Base-by-base conservation (phyloP, 1,140 invertebrate species). In the Acarapis woodi region DNA sequence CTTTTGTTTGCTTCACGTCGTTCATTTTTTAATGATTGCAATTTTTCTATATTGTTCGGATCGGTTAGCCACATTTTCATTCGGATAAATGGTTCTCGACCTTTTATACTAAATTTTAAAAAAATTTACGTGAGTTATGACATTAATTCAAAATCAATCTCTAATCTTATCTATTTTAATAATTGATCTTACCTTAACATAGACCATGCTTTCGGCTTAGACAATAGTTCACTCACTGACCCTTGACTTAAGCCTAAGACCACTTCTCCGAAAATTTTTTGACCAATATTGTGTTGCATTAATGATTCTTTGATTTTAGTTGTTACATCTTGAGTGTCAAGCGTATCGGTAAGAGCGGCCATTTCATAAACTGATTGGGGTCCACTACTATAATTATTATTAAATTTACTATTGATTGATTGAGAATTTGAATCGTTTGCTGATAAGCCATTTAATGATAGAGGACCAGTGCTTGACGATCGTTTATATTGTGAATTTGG, bases 71-170 rank as follows among this genome's bases (percentile, higher is more conserved):
- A 96, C 18, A 90, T 56, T 53, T 93, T 83, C 87, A 97, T 96
- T 41, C 87, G 66, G 42, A 94, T 88, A 60, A 94, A 97, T 0
- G 88, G 88, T 54, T 96, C 87, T 21, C 87, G 62, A 0, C 87
- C 87, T 56, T 96, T 96, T 52, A 94, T 88, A 47, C 82, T 90
- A n/a, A n/a, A n/a, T n/a, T n/a, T n/a, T n/a, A n/a, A n/a, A n/a
- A n/a, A n/a, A n/a, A n/a, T n/a, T n/a, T n/a, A n/a, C n/a, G n/a
- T n/a, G n/a, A n/a, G n/a, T n/a, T n/a, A n/a, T n/a, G n/a, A n/a
- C n/a, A n/a, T n/a, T n/a, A n/a, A n/a, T n/a, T n/a, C n/a, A n/a
- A n/a, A n/a, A n/a, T n/a, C n/a, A n/a, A n/a, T n/a, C n/a, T n/a
- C n/a, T n/a, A n/a, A n/a, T n/a, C n/a, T n/a, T n/a, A n/a, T n/a